Percentiles rank a stretch among this genome's conserved stretches.
phyloP scores from a whole-genome alignment of 1,140 invertebrate genomes.

The Megathymus violae region DNA sequence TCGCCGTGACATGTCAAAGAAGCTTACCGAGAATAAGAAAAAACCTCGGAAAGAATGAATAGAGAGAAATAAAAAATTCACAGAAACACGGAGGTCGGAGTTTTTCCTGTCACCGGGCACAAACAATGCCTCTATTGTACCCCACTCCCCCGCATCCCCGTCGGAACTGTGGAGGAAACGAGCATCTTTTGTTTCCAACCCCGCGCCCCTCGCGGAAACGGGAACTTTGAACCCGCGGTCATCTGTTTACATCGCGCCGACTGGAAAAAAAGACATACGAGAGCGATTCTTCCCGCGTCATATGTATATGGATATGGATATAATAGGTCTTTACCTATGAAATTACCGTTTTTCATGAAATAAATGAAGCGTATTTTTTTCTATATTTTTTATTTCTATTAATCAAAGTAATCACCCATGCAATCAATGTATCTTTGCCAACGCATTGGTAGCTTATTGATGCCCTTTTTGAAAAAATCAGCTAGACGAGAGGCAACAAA shows the following conservation, averaged over 20 bases:
- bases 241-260: conserved; percentile 76
- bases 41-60: conserved; percentile 68
- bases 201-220: conserved; percentile 60
- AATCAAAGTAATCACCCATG: too few species aligned
- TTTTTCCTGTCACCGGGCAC: conserved; percentile 82
- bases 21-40: conserved; percentile 64
- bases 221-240: conserved; percentile 78
- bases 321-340: too few species aligned
- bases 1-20: conserved; percentile 67
- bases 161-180: conserved; percentile 71
- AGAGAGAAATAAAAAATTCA: conserved; percentile 80
- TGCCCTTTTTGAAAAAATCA: too few species aligned
- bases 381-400: too few species aligned
- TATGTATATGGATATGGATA: too few species aligned
- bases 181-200: conserved; percentile 80
- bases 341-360: too few species aligned
- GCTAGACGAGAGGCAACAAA: too few species aligned
- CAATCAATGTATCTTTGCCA: too few species aligned
- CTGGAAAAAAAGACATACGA: conserved; percentile 61
- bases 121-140: conserved; percentile 80
- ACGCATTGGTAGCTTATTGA: too few species aligned
- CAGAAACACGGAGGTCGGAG: conserved; percentile 82
- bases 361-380: too few species aligned
- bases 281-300: too few species aligned
- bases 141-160: conserved; percentile 44